Evolutionary conservation across 2,888 invertebrate genomes (phyloP).

Genomic region (Loripinus fragilis): DNA sequence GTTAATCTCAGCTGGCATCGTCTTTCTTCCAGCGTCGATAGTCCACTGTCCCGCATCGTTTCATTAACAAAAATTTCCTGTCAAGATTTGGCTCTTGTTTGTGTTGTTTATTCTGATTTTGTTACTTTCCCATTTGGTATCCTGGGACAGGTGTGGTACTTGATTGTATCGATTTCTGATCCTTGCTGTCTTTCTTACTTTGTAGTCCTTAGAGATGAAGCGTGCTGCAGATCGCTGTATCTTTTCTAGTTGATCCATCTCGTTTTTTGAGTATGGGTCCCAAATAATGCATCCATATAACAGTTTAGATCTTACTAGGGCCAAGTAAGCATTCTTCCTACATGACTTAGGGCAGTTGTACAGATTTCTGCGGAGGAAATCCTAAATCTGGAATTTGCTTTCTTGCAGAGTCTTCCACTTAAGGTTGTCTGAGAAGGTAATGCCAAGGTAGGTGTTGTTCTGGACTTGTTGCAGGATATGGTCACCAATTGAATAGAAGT

Average conservation of each 20-base stretch:
- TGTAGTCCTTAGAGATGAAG: neutral
- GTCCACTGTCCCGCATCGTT: neutral
- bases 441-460: constrained; percentile 8
- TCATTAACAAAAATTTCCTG: neutral
- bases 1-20: constrained; percentile 14
- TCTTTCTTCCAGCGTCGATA: neutral
- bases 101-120: no score
- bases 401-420: constrained; percentile 36
- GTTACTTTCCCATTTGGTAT: no score
- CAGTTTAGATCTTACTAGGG: constrained; percentile 43
- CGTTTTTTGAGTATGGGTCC: constrained; percentile 43
- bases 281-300: constrained; percentile 48
- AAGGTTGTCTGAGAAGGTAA: constrained; percentile 30
- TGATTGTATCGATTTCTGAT: no score
- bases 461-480: constrained; percentile 30
- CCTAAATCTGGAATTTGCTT: constrained; percentile 31
- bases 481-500: no score
- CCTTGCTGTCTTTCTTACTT: no score
- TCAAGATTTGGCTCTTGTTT: neutral
- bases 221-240: constrained; percentile 29
- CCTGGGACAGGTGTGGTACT: no score
- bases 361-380: constrained; percentile 38
- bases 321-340: constrained; percentile 31
- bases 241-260: constrained; percentile 41
- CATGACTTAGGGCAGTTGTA: no score